phyloP scores from a whole-genome alignment of 2,888 invertebrate species.

The Cinara cedri region DNA sequence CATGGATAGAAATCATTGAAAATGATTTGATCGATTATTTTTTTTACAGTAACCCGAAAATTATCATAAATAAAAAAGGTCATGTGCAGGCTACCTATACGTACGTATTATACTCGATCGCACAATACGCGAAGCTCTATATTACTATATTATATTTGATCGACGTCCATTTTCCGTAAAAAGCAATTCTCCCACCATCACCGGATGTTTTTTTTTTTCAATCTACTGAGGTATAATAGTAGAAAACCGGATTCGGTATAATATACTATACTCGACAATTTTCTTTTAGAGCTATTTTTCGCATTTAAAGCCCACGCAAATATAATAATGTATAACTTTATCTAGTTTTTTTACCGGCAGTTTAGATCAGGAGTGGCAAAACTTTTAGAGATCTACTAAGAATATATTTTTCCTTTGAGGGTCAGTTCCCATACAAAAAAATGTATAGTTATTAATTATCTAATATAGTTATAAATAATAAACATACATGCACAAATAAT shows the following conservation, averaged over 20 bases:
- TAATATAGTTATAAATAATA: no score
- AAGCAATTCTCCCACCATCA: not conserved
- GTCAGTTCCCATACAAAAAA: no score
- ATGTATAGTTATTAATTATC: no score
- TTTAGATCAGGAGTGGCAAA: no score
- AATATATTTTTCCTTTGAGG: no score
- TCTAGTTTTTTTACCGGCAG: no score
- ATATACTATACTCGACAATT: not conserved
- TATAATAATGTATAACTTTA: not conserved
- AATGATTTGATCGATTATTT: slow-evolving; percentile 4
- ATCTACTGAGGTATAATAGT: not conserved
- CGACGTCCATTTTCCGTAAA: not conserved
- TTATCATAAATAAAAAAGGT: slow-evolving; percentile 7
- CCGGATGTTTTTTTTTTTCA: not conserved
- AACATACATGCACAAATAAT: no score
- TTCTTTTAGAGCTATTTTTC: slow-evolving; percentile 2
- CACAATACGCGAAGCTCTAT: not conserved
- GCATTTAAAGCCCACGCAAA: slow-evolving; percentile 1
- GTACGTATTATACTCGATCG: not conserved
- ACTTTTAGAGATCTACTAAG: no score
- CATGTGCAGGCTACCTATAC: no score
- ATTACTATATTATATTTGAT: not conserved
- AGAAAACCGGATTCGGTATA: not conserved
- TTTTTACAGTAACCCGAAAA: not conserved
- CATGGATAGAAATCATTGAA: not conserved